A percentile compares a stretch with the other conserved stretches of the same genome.
phyloP scores from a whole-genome alignment of 2,113 vertebrate genomes.

The Sterrhoptilus dennistouni region DNA sequence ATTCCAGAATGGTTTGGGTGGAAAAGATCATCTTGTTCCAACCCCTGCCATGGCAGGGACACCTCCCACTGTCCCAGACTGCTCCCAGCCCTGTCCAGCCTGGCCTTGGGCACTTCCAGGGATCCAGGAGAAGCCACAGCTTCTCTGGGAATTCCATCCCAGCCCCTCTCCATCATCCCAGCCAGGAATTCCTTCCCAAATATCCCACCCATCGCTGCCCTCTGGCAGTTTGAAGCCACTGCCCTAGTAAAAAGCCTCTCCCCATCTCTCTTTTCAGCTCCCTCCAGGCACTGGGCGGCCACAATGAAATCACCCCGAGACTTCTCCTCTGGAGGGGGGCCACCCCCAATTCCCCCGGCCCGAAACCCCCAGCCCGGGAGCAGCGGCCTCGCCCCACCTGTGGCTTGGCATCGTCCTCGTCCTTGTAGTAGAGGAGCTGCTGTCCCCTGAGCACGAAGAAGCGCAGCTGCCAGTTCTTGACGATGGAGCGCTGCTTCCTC shows the following conservation, averaged over 20 bases:
- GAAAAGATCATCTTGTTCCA: neutral
- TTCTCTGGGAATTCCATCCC: neutral
- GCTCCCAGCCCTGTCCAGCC: neutral
- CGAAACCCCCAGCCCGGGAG: neutral
- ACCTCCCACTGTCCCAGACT: neutral
- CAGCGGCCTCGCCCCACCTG: conserved; percentile 46
- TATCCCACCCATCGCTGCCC: neutral
- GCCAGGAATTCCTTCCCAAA: neutral
- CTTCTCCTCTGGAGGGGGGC: neutral
- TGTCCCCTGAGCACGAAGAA: conserved; percentile 89
- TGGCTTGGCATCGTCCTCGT: conserved; percentile 84
- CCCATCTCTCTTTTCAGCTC: neutral
- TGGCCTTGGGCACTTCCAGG: neutral
- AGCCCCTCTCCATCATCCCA: neutral
- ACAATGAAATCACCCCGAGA: neutral
- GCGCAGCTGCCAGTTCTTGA: conserved; percentile 93
- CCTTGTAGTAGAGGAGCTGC: conserved; percentile 90
- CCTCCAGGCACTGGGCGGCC: neutral
- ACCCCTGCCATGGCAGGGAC: neutral
- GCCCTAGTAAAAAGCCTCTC: neutral
- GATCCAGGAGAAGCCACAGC: neutral
- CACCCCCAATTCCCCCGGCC: neutral
- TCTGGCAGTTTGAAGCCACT: neutral
- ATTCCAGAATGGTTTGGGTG: neutral
- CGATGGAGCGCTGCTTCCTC: conserved; percentile 91